Evolutionary conservation across 2,113 vertebrate species (phyloP), one percentile per base, ranked within the genome.

Genomic region (Cynocephalus volans): DNA sequence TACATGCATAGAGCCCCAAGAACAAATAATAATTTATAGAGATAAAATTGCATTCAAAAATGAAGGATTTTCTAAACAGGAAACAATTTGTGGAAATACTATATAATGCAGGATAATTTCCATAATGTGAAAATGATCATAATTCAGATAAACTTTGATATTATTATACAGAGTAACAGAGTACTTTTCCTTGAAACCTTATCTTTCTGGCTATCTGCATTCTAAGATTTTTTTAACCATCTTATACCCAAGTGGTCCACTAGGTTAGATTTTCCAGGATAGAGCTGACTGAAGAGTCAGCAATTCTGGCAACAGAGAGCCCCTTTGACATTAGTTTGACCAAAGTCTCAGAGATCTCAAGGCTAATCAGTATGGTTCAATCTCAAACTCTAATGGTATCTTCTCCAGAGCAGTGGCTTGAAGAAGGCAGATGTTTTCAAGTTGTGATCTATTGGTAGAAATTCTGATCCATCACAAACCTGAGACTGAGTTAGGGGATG

Each of bases 221-320:
- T 65, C 1, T 33, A 77, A 33, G 15, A 36, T 4, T 24, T 73
- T 50, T 73, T 77, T 14, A 33, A 75, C 33, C 6, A 24, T 85
- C 6, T 62, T 31, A 33, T 31, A 73, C 50, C 1, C 18, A 69
- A 52, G 45, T 31, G 2, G 65, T 92, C 69, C 4, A 4, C 5
- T 77, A 79, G 45, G 62, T n/a, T 36, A 33, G 69, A 64, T 90
- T 96, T 95, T 79, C 26, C 33, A 75, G 62, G 15, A 62, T 76
- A 67, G 8, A 93, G 23, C 62, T 85, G 17, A 82, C 33, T 83
- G 10, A 88, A 83, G 31, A 69, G 52, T 64, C 45, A 91, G 12
- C 13, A 77, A 67, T 2, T 64, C 23, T 72, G 80, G 26, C 8
- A 84, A 56, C 31, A 73, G 5, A 60, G 6, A 93, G 77, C 18